These are phyloP conservation scores for Ceratina calcarata DNA, from an alignment of 1,140 invertebrate species.

Conservation along the genomic window DNA sequence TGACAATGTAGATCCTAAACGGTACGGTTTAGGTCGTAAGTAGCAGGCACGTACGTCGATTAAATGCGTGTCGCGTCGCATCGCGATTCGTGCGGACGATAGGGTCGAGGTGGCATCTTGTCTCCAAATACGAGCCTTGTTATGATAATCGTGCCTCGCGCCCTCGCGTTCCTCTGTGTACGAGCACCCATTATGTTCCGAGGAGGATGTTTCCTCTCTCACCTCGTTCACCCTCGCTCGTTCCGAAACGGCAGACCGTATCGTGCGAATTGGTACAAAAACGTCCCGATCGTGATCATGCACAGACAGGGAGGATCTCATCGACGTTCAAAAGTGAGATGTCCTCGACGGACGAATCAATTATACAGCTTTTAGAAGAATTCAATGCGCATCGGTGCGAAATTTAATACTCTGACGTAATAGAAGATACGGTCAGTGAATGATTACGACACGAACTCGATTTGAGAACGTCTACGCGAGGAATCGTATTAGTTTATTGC, in stretches of 20 bases:
- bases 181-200: constrained; percentile 17
- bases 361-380: no score
- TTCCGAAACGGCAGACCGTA: not conserved
- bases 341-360: no score
- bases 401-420: no score
- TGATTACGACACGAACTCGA: no score
- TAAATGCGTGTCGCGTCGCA: constrained; percentile 59
- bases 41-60: constrained; percentile 52
- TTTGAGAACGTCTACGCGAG: no score
- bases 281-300: no score
- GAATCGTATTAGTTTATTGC: no score
- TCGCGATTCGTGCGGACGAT: constrained; percentile 67
- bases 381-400: no score
- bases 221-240: not conserved
- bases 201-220: not conserved
- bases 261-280: no score
- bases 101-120: constrained; percentile 55
- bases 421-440: no score
- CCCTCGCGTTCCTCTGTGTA: constrained; percentile 18
- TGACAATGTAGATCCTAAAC: constrained; percentile 74
- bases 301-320: no score
- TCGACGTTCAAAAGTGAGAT: no score
- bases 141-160: constrained; percentile 74
- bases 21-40: constrained; percentile 51
- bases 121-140: constrained; percentile 74